Percentiles rank a stretch among this genome's conserved stretches.
Conservation (phyloP, 2,113 vertebrate species). For the Poicephalus meyeri region DNA sequence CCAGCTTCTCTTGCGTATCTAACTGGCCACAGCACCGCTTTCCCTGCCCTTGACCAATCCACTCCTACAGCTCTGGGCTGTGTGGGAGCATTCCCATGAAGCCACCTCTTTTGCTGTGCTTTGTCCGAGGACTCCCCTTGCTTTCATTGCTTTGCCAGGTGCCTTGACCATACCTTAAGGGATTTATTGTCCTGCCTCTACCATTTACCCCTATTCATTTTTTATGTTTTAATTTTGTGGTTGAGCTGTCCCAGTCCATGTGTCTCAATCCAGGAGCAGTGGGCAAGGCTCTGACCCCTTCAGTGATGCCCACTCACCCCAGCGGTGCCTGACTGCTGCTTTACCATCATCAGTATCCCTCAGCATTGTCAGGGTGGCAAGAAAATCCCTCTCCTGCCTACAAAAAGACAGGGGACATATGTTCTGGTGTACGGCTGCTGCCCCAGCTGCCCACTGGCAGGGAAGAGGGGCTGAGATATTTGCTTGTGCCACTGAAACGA, state of each 20-base stretch:
- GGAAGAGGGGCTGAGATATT: fast-evolving
- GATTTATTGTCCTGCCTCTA: not conserved
- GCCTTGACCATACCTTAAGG: fast-evolving
- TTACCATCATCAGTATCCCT: not conserved
- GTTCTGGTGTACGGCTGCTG: fast-evolving
- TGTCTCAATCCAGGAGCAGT: fast-evolving
- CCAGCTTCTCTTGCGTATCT: fast-evolving
- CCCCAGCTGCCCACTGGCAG: not conserved
- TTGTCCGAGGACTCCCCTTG: not conserved
- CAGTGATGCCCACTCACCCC: not conserved
- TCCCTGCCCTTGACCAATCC: not conserved
- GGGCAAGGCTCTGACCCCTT: fast-evolving
- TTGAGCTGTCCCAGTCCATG: not conserved
- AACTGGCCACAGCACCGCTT: fast-evolving
- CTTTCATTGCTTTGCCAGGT: fast-evolving
- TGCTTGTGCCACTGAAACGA: not conserved
- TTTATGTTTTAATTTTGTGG: fast-evolving
- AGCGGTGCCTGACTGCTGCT: fast-evolving
- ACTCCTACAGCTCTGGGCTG: not conserved
- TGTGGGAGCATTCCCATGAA: not conserved
- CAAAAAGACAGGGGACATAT: too few relatives aligned
- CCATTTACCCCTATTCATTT: fast-evolving
- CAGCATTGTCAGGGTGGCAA: fast-evolving
- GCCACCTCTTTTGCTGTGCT: fast-evolving
- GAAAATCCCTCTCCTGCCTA: not conserved